phyloP scores from a whole-genome alignment of 2,113 vertebrate species.

The Oenanthe melanoleuca region DNA sequence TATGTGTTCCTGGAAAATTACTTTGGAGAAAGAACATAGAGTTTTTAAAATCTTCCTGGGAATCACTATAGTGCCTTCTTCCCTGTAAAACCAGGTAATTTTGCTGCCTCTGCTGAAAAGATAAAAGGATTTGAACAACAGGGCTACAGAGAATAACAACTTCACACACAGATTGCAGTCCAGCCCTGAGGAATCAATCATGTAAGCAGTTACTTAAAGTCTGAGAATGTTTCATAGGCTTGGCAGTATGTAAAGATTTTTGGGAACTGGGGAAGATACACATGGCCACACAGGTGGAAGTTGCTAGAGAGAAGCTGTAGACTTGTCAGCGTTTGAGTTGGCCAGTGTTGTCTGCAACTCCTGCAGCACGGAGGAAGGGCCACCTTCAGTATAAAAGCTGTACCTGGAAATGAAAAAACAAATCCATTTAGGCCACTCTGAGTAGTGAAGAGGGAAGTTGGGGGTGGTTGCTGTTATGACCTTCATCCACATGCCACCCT shows the following conservation, averaged over 20 bases:
- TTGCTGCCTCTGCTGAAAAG: neutral
- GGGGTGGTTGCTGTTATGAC: neutral
- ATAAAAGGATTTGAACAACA: neutral
- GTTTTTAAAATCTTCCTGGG: neutral
- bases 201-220: neutral
- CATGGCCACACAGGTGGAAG: rapidly evolving
- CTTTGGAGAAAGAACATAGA: neutral
- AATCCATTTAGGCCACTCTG: neutral
- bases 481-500: neutral
- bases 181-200: neutral
- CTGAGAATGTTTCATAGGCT: neutral
- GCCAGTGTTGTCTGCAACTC: neutral
- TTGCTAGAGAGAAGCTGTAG: neutral
- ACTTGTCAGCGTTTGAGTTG: rapidly evolving
- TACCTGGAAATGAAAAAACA: neutral
- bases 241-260: neutral
- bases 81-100: neutral
- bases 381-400: neutral
- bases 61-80: neutral
- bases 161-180: neutral
- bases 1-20: neutral
- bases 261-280: neutral
- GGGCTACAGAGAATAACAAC: neutral
- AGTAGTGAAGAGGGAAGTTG: neutral
- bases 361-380: neutral